Percentiles rank a stretch among this genome's conserved stretches.
phyloP scores from a whole-genome alignment of 2,888 invertebrate species.

The Euphydryas editha region DNA sequence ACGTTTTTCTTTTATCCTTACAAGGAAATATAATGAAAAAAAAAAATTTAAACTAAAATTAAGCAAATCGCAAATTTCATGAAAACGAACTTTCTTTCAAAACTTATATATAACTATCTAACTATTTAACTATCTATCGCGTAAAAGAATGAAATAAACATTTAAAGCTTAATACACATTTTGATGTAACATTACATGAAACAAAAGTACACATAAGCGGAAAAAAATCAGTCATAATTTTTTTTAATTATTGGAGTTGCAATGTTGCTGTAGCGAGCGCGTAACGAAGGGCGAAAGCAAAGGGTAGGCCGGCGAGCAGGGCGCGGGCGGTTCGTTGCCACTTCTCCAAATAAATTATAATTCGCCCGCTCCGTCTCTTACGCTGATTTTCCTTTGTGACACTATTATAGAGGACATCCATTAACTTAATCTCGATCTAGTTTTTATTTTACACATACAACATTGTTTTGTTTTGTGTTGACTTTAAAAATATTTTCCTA shows the following conservation, averaged over 20 bases:
- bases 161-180: no score
- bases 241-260: slow-evolving; percentile 59
- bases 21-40: no score
- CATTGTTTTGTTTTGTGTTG: not conserved
- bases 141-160: no score
- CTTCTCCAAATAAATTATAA: slow-evolving; percentile 85
- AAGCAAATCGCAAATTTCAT: no score
- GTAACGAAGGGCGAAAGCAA: slow-evolving; percentile 84
- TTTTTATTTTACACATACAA: not conserved
- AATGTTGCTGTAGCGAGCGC: slow-evolving; percentile 61
- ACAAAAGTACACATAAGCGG: not conserved
- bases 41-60: no score
- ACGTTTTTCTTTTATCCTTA: no score
- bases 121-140: no score
- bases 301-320: slow-evolving; percentile 76
- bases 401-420: slow-evolving; percentile 58
- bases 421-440: slow-evolving; percentile 32
- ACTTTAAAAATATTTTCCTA: not conserved
- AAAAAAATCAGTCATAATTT: not conserved
- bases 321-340: slow-evolving; percentile 70
- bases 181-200: no score
- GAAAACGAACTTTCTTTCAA: no score
- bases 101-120: no score
- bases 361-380: slow-evolving; percentile 72
- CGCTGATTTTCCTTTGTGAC: slow-evolving; percentile 55